Evolutionary conservation across 1,140 invertebrate species (phyloP), one percentile per base, ranked within the genome.

Genomic region (Papilio polytes): DNA sequence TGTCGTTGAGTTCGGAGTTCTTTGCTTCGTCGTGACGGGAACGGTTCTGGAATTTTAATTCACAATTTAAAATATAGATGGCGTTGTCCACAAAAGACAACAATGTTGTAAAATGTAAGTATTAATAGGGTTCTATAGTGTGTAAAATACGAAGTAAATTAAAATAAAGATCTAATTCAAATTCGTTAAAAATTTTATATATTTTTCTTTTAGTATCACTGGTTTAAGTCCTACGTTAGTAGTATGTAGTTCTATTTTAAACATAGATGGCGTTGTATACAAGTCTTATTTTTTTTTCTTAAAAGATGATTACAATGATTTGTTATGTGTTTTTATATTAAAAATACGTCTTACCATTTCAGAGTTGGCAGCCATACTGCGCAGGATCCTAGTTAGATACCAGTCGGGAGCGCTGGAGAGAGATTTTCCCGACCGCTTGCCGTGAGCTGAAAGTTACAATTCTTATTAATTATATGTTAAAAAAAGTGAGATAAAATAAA

Each of bases 381-480:
- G 87, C 15, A 92, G 88, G 41, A 92, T 87, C 59, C 86, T 91
- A 51, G 87, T 89, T 83, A 94, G 84, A 86, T 90, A 92, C 90
- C 89, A 89, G 77, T 92, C 90, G 3, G 90, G 91, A 31, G 89
- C 89, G 9, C 86, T 85, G 13, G 89, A 85, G 1, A 88, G 89
- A 12, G 86, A 86, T 22, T 87, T 91, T 15, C 91, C 94, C 26
- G 93, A 96, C 9, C 96, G 90, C 87, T 96, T 96, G n/a, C 96
- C 96, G 82, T 96, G 96, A 48, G 93, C 96, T 96, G 91, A n/a
- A 95, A 95, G 70, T 80, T 79, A 44, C 74, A 78, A 73, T 31
- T 7, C 36, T 7, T 13, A 15, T 48, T 13, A 48, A 1, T 48
- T 48, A 3, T 48, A 48, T 0, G 6, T 48, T 13, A 48, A 13